Evolutionary conservation across 2,113 vertebrate species (phyloP).

Genomic region (Cheilinus undulatus): DNA sequence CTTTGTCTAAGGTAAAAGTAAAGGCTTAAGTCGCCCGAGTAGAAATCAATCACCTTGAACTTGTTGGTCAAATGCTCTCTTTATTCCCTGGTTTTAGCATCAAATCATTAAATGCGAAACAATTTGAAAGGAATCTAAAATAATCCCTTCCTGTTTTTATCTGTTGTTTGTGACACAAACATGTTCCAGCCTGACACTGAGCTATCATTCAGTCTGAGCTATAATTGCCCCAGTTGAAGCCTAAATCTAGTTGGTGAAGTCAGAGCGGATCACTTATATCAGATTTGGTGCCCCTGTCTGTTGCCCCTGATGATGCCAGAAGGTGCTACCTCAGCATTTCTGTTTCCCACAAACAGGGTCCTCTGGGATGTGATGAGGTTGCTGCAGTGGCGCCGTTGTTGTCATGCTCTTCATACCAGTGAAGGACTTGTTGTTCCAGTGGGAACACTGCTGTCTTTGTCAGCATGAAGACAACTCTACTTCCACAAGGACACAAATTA

Average conservation of each 20-base stretch:
- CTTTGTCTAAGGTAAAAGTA: no score
- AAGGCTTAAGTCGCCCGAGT: no score
- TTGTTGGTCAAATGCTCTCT: no score
- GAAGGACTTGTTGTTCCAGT: slow-evolving; percentile 45
- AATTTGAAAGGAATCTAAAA: no score
- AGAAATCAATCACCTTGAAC: no score
- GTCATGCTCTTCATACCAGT: slow-evolving; percentile 57
- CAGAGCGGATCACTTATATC: slow-evolving; percentile 6
- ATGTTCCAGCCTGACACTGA: slow-evolving; percentile 14
- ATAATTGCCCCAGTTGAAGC: background rate
- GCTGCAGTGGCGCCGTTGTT: slow-evolving; percentile 52
- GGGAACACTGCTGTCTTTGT: slow-evolving; percentile 56
- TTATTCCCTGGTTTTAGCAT: background rate
- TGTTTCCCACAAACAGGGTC: slow-evolving; percentile 32
- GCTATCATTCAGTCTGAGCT: background rate
- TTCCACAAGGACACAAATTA: slow-evolving; percentile 37
- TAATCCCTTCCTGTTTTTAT: background rate
- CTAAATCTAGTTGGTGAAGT: background rate
- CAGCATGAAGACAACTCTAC: slow-evolving; percentile 23
- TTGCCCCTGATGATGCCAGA: background rate
- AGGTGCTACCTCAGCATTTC: slow-evolving; percentile 12
- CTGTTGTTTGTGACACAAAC: background rate
- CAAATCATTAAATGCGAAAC: no score
- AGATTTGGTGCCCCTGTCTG: slow-evolving; percentile 1
- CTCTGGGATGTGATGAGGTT: slow-evolving; percentile 39